phyloP scores from a whole-genome alignment of 1,140 invertebrate species.

The Polypedilum pembai region DNA sequence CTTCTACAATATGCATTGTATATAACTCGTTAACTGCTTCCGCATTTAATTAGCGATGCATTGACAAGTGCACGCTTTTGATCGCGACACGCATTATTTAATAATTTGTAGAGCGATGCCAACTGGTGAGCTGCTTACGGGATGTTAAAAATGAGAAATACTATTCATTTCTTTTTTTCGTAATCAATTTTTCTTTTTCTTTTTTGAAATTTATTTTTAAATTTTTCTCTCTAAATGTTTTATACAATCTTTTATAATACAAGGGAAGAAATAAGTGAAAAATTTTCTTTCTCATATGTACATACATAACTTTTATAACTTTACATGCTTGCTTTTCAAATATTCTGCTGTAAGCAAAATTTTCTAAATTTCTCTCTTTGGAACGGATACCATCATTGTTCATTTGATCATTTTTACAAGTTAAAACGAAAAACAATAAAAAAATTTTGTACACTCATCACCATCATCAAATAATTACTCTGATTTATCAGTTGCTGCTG shows the following conservation, averaged over 20 bases:
- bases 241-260: not conserved
- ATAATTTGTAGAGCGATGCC: not conserved
- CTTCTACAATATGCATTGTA: not conserved
- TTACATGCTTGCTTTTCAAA: too few relatives aligned
- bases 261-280: too few relatives aligned
- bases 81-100: not conserved
- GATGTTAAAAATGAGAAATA: not conserved
- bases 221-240: not conserved
- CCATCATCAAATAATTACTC: not conserved
- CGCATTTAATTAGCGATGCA: constrained; percentile 6
- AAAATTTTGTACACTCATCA: not conserved
- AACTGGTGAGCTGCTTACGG: not conserved
- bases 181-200: not conserved
- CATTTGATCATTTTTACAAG: not conserved
- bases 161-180: not conserved
- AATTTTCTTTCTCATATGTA: too few relatives aligned
- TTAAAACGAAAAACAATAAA: not conserved
- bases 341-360: too few relatives aligned
- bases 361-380: not conserved
- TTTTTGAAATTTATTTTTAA: not conserved
- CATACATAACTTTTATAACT: too few relatives aligned
- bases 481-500: not conserved
- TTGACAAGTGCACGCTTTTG: constrained; percentile 8
- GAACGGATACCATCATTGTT: constrained; percentile 15
- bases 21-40: constrained; percentile 12